These are phyloP conservation scores for Tribolium madens DNA, from an alignment of 1,140 invertebrate species.

Conservation along the genomic window DNA sequence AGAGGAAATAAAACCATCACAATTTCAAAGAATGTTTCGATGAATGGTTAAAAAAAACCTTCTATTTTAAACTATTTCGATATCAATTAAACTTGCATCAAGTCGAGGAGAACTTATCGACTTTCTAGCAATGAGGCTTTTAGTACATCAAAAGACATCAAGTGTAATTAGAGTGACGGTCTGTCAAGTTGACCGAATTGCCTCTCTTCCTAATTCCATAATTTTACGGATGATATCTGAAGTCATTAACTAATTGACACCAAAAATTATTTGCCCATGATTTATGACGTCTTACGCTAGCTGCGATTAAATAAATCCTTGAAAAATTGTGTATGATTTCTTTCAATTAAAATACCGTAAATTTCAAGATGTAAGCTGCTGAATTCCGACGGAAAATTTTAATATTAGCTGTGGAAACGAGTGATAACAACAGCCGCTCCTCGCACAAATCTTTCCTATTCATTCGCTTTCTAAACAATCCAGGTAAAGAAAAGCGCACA, in stretches of 20 bases:
- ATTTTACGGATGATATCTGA: slow-evolving; percentile 12
- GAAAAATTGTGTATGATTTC: too few relatives aligned
- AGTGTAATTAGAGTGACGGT: slow-evolving; percentile 21
- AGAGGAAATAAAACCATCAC: background rate
- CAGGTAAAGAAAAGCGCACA: slow-evolving; percentile 9
- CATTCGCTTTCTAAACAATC: slow-evolving; percentile 13
- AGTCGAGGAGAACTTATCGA: slow-evolving; percentile 14
- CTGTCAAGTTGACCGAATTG: slow-evolving; percentile 31
- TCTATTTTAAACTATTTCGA: slow-evolving; percentile 14
- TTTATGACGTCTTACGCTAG: background rate
- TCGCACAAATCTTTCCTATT: slow-evolving; percentile 6
- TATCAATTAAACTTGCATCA: slow-evolving; percentile 14
- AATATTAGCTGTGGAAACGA: background rate
- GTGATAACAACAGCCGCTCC: slow-evolving; percentile 7
- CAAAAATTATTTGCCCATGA: background rate
- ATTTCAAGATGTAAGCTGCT: background rate
- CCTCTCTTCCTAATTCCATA: slow-evolving; percentile 30
- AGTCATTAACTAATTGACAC: slow-evolving; percentile 22
- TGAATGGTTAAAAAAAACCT: background rate
- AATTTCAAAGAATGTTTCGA: slow-evolving; percentile 10
- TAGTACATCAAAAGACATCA: slow-evolving; percentile 35
- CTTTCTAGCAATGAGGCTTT: slow-evolving; percentile 29
- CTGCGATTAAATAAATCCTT: too few relatives aligned
- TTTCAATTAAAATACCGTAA: background rate
- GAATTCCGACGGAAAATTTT: slow-evolving; percentile 1